Conservation (phyloP, 37 sponge, comb jelly and placozoan species). For the Chondrosia reniformis region DNA sequence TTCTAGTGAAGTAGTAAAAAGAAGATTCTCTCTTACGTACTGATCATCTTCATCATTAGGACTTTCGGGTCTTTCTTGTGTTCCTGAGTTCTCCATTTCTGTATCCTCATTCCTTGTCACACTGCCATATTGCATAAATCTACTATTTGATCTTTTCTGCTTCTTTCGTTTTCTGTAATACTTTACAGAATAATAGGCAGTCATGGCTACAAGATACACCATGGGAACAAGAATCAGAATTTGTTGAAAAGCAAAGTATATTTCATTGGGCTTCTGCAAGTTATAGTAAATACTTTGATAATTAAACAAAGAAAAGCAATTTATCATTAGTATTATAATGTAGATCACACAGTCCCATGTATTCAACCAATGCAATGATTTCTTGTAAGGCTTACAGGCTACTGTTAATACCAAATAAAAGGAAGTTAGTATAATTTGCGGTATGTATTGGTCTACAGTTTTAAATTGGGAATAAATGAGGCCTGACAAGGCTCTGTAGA, state of each 20-base stretch:
- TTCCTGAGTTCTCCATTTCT: background rate
- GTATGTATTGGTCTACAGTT: background rate
- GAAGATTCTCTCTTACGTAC: too few relatives aligned
- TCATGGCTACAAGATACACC: background rate
- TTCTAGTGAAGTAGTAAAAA: too few relatives aligned
- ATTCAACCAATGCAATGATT: background rate
- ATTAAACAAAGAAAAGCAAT: background rate
- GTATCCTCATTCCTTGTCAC: too few relatives aligned
- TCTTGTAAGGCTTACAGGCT: background rate
- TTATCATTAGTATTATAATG: background rate
- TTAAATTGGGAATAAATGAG: background rate
- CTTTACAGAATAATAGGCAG: background rate
- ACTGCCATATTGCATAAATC: too few relatives aligned
- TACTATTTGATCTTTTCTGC: too few relatives aligned
- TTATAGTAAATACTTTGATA: too few relatives aligned
- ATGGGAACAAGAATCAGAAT: background rate
- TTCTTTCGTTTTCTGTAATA: too few relatives aligned
- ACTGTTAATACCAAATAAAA: background rate
- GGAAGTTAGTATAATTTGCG: background rate
- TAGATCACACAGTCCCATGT: background rate
- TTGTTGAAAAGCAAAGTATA: background rate
- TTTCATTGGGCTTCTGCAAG: too few relatives aligned
- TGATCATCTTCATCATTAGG: background rate
- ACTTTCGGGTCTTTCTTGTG: background rate
- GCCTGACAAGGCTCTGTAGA: background rate